Percentiles rank a stretch among this genome's conserved stretches.
Evolutionary conservation across 2,113 vertebrate genomes (phyloP).

Genomic region (Dendropsophus ebraccatus): DNA sequence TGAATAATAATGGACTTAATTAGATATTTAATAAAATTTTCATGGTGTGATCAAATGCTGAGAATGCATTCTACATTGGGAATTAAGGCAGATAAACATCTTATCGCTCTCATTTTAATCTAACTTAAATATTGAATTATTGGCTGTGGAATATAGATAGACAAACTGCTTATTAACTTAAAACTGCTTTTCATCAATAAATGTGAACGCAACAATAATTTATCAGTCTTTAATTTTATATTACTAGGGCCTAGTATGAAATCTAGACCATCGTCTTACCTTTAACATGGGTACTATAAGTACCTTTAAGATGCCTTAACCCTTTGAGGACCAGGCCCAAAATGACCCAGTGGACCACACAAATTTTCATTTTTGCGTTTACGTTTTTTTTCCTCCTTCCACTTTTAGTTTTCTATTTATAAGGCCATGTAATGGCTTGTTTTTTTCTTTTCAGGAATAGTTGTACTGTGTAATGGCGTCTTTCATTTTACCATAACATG

Average conservation of each 20-base stretch:
- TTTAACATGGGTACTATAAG: background rate
- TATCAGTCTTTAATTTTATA: background rate
- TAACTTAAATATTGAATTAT: slow-evolving; percentile 23
- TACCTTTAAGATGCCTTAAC: background rate
- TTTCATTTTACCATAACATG: too few species aligned
- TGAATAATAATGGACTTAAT: slow-evolving; percentile 22
- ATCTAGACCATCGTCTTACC: too few species aligned
- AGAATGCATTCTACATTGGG: slow-evolving; percentile 5
- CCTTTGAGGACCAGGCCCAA: too few species aligned
- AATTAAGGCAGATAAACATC: slow-evolving; percentile 10
- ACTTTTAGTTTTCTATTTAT: too few species aligned
- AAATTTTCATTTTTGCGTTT: too few species aligned
- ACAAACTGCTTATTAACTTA: background rate
- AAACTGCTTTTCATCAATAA: background rate
- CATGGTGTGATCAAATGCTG: slow-evolving; percentile 17
- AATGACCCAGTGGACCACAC: too few species aligned
- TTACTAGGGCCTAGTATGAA: background rate
- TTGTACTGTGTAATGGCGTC: too few species aligned
- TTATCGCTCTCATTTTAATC: slow-evolving; percentile 10
- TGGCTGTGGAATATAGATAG: background rate
- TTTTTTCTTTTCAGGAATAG: too few species aligned
- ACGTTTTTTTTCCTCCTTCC: too few species aligned
- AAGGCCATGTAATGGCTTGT: too few species aligned
- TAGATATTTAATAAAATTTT: slow-evolving; percentile 26
- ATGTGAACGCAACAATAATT: background rate